Conservation (phyloP, 2,797 vertebrate genomes). For the Monodelphis domestica region DNA sequence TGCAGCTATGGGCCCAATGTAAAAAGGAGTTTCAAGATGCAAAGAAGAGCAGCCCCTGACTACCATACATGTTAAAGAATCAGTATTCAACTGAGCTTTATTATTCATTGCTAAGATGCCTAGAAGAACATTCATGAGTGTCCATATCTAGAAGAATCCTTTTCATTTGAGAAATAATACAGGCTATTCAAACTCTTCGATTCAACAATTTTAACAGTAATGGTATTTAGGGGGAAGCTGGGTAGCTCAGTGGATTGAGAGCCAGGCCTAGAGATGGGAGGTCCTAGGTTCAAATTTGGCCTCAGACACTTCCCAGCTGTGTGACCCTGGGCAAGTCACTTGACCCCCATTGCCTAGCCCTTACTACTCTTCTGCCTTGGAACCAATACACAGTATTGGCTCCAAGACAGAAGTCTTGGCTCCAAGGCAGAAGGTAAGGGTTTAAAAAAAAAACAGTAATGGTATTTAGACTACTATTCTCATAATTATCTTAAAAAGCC, state of each 20-base stretch:
- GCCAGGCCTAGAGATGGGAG: too few relatives aligned
- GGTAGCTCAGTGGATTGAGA: too few relatives aligned
- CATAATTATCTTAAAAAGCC: conserved; percentile 63
- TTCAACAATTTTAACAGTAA: conserved; percentile 60
- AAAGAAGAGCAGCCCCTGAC: conserved; percentile 14
- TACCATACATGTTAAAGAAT: conserved; percentile 28
- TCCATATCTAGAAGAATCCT: conserved; percentile 55
- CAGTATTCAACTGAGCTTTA: conserved; percentile 18
- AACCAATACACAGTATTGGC: too few relatives aligned
- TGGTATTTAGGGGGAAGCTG: too few relatives aligned
- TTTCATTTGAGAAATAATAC: conserved; percentile 57
- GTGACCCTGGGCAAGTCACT: too few relatives aligned
- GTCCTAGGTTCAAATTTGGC: too few relatives aligned
- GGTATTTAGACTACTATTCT: conserved; percentile 60
- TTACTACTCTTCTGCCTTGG: too few relatives aligned
- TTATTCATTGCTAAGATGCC: conserved; percentile 29
- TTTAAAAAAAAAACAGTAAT: too few relatives aligned
- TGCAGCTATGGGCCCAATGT: background rate
- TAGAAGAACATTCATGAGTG: conserved; percentile 24
- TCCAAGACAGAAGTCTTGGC: too few relatives aligned
- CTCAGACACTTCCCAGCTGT: too few relatives aligned
- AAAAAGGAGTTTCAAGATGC: background rate
- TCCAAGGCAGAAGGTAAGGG: too few relatives aligned
- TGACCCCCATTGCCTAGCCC: too few relatives aligned
- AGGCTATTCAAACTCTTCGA: conserved; percentile 56